Evolutionary conservation across 2,113 vertebrate species (phyloP).

Genomic region (Calyptomena viridis): DNA sequence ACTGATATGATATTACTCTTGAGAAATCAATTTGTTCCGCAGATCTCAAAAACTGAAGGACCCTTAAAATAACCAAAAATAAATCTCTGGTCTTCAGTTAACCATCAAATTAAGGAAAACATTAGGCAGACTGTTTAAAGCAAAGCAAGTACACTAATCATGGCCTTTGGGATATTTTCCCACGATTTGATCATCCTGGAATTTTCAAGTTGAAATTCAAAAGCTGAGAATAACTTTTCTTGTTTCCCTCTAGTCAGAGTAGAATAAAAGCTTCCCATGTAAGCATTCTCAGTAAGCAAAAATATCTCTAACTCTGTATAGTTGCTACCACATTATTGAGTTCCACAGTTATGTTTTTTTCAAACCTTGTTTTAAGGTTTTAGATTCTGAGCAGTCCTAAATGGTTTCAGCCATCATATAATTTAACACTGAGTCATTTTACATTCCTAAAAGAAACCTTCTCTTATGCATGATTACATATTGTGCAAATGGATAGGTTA

Average conservation of each 20-base stretch:
- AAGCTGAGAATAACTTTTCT: slow-evolving; percentile 51
- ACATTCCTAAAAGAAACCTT: slow-evolving; percentile 63
- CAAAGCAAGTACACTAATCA: not conserved
- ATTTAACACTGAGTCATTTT: slow-evolving; percentile 68
- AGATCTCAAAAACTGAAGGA: not conserved
- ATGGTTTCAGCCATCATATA: slow-evolving; percentile 61
- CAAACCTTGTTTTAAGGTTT: not conserved
- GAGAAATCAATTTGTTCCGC: not conserved
- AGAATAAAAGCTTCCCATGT: slow-evolving; percentile 16
- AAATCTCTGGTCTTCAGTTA: slow-evolving; percentile 44
- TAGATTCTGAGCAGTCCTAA: slow-evolving; percentile 34
- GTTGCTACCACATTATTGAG: not conserved
- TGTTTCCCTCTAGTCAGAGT: slow-evolving; percentile 43
- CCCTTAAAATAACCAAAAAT: not conserved
- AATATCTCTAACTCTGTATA: slow-evolving; percentile 2
- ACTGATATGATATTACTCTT: not conserved
- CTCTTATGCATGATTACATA: slow-evolving; percentile 76
- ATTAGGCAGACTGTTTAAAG: slow-evolving; percentile 2
- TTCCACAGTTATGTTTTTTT: not conserved
- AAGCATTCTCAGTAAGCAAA: slow-evolving; percentile 21
- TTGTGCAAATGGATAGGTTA: slow-evolving; percentile 67
- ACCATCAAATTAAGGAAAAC: slow-evolving; percentile 42
- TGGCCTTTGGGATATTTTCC: not conserved
- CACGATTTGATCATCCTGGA: slow-evolving; percentile 50
- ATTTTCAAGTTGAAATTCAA: slow-evolving; percentile 43